Conservation (phyloP, 2,888 invertebrate genomes). For the Cerastis rubricosa region DNA sequence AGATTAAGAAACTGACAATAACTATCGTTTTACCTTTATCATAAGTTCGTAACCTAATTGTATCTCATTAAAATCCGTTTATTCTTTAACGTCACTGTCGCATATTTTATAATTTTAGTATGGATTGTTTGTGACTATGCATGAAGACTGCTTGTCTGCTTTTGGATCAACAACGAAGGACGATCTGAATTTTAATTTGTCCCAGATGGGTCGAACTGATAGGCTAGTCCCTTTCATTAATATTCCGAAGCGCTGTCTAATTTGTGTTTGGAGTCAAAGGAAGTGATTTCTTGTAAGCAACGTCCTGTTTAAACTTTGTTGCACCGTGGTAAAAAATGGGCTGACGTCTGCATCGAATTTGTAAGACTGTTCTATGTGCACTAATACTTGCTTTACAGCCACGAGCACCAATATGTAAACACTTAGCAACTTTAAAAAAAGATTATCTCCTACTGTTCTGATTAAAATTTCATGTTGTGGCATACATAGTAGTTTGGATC, state of each 20-base stretch:
- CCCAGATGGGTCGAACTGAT: slow-evolving; percentile 37
- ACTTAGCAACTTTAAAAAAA: too few species aligned
- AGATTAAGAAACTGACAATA: too few species aligned
- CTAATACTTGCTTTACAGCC: background rate
- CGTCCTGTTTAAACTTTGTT: slow-evolving; percentile 78
- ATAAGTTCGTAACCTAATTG: background rate
- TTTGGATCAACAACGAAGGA: slow-evolving; percentile 37
- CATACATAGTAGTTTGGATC: too few species aligned
- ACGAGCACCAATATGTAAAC: too few species aligned
- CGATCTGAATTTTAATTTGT: slow-evolving; percentile 55
- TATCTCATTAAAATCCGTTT: background rate
- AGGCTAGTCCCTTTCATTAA: slow-evolving; percentile 77
- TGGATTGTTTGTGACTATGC: slow-evolving; percentile 26
- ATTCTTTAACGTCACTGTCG: background rate
- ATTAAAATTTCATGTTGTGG: too few species aligned
- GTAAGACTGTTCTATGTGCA: background rate
- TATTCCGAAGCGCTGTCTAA: slow-evolving; percentile 84
- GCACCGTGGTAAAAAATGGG: slow-evolving; percentile 48
- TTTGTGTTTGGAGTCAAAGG: slow-evolving; percentile 86
- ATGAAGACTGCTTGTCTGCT: slow-evolving; percentile 20
- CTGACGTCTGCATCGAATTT: background rate
- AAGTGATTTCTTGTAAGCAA: slow-evolving; percentile 81
- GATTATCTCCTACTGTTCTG: too few species aligned
- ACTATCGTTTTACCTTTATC: too few species aligned
- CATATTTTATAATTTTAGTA: background rate